Evolutionary conservation across 2,888 invertebrate species (phyloP).

Genomic region (Matsumyia berberina): DNA sequence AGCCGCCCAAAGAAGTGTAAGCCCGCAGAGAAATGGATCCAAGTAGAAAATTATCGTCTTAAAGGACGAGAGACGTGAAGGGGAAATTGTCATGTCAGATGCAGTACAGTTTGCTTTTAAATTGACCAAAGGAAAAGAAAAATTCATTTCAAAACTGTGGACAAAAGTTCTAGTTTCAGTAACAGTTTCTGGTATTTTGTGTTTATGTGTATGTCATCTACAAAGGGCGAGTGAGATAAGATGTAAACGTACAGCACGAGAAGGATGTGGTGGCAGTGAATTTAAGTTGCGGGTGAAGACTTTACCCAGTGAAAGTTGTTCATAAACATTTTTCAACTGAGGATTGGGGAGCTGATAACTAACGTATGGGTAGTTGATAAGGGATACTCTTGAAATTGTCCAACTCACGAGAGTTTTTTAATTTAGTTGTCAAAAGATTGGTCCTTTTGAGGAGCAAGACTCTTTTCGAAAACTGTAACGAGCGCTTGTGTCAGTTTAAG

Average conservation of each 20-base stretch:
- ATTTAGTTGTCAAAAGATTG: no score
- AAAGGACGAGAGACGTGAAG: conserved; percentile 38
- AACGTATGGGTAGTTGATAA: no score
- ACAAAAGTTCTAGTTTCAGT: conserved; percentile 20
- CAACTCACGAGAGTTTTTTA: no score
- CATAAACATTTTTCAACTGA: no score
- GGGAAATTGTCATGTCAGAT: conserved; percentile 61
- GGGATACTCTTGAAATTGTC: no score
- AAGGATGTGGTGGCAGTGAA: conserved; percentile 20
- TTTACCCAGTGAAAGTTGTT: conserved; percentile 8
- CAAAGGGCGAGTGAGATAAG: background rate
- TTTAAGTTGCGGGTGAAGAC: conserved; percentile 4
- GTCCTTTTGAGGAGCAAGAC: no score
- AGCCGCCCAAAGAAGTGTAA: conserved; percentile 50
- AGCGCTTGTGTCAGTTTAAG: no score
- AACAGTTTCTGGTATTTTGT: background rate
- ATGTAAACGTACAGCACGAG: background rate
- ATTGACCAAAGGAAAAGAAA: conserved; percentile 21
- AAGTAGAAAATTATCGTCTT: conserved; percentile 59
- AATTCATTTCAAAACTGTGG: conserved; percentile 14
- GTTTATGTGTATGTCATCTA: conserved; percentile 1
- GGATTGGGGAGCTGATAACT: no score
- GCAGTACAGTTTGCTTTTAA: conserved; percentile 41
- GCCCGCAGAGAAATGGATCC: conserved; percentile 25
- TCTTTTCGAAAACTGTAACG: no score